These are phyloP conservation scores for Meriones unguiculatus DNA, from an alignment of 2,113 vertebrate species.

Conservation along the genomic window DNA sequence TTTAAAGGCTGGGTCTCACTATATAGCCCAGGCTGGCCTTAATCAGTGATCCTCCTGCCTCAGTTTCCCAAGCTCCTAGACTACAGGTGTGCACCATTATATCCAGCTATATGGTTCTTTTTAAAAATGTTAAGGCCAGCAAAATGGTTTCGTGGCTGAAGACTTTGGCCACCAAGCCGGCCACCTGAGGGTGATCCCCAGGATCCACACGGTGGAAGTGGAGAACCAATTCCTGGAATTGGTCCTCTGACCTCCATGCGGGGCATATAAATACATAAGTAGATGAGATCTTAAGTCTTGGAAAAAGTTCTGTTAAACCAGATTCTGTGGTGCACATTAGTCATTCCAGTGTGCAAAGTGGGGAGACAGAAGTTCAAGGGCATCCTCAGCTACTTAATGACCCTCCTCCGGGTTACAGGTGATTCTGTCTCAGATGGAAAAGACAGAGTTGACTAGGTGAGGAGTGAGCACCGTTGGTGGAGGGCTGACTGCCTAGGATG, in stretches of 20 bases:
- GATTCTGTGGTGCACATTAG: background rate
- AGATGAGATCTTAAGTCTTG: background rate
- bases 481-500: background rate
- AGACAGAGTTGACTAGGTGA: background rate
- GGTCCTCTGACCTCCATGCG: background rate
- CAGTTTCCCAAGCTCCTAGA: background rate
- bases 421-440: background rate
- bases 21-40: background rate
- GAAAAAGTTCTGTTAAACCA: background rate
- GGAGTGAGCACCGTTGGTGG: background rate
- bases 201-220: background rate
- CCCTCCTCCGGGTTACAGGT: background rate
- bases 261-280: background rate
- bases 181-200: too few species aligned
- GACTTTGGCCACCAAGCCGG: background rate
- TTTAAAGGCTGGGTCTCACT: background rate
- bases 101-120: background rate
- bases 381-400: background rate
- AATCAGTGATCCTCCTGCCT: background rate
- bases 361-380: background rate
- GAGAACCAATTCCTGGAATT: background rate
- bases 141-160: background rate
- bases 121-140: background rate
- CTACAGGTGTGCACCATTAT: background rate
- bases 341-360: background rate